Conservation (phyloP, 2,113 vertebrate species). For the Heterotilapia buettikoferi region DNA sequence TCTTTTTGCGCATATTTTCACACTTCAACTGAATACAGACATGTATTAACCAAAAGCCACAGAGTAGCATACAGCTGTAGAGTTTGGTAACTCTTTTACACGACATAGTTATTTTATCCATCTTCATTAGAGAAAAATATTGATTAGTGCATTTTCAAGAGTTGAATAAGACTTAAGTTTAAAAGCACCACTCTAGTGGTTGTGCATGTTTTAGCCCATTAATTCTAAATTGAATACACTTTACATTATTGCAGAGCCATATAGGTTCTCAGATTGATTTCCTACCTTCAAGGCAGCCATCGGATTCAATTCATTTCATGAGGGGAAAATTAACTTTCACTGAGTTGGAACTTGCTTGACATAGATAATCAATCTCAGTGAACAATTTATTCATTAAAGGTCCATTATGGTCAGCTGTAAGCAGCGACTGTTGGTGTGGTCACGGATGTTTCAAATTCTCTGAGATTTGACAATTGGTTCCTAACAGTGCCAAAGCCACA, state of each 20-base stretch:
- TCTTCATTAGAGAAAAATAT: background rate
- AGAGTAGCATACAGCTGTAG: background rate
- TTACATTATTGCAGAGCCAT: background rate
- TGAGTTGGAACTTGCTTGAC: background rate
- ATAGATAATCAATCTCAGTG: slow-evolving; percentile 3
- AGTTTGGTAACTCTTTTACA: background rate
- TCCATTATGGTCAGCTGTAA: background rate
- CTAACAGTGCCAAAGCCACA: background rate
- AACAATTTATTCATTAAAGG: background rate
- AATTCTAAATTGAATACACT: slow-evolving; percentile 7
- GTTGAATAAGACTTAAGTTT: background rate
- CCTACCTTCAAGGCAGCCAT: background rate
- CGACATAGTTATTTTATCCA: background rate
- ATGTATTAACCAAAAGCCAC: background rate
- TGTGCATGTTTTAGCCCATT: background rate
- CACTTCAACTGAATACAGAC: background rate
- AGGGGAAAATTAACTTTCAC: slow-evolving; percentile 4
- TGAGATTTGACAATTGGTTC: background rate
- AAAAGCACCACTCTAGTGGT: background rate
- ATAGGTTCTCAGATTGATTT: background rate
- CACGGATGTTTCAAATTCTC: background rate
- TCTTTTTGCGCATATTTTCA: background rate
- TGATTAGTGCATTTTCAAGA: background rate
- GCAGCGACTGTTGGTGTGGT: background rate
- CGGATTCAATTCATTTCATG: slow-evolving; percentile 2